A percentile compares a stretch with the other conserved stretches of the same genome.
Conservation (phyloP, 2,113 vertebrate genomes). For the Lamprologus lemairii region DNA sequence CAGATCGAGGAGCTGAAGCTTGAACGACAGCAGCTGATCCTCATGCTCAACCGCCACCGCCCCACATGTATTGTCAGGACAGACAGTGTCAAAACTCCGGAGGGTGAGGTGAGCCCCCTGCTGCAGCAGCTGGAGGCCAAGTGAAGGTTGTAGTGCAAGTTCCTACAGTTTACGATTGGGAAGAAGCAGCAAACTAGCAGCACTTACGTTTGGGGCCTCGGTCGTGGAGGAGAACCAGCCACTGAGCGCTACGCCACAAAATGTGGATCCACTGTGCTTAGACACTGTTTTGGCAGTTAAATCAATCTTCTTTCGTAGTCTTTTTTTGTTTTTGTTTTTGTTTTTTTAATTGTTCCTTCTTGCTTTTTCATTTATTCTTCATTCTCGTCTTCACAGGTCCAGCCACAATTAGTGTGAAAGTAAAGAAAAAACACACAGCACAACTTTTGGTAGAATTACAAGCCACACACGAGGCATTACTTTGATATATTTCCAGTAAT, state of each 20-base stretch:
- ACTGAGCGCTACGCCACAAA: not conserved
- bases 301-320: conserved; percentile 9
- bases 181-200: conserved; percentile 48
- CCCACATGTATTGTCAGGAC: conserved; percentile 93
- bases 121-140: conserved; percentile 85
- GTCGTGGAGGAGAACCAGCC: conserved; percentile 37
- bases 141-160: conserved; percentile 61
- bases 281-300: conserved; percentile 51
- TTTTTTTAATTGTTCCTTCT: not conserved
- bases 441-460: not conserved
- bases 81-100: conserved; percentile 86
- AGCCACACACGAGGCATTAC: not conserved
- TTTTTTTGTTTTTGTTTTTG: not conserved
- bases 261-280: conserved; percentile 27
- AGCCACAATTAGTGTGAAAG: not conserved
- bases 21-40: conserved; percentile 91
- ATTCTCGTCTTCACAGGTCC: conserved; percentile 5
- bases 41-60: conserved; percentile 91
- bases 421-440: not conserved
- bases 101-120: conserved; percentile 82
- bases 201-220: conserved; percentile 54
- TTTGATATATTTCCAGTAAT: not conserved
- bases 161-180: conserved; percentile 25
- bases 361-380: not conserved
- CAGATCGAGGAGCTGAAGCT: conserved; percentile 96